Base-by-base conservation (phyloP, 2,113 vertebrate species). In the Rhodinocichla rosea region DNA sequence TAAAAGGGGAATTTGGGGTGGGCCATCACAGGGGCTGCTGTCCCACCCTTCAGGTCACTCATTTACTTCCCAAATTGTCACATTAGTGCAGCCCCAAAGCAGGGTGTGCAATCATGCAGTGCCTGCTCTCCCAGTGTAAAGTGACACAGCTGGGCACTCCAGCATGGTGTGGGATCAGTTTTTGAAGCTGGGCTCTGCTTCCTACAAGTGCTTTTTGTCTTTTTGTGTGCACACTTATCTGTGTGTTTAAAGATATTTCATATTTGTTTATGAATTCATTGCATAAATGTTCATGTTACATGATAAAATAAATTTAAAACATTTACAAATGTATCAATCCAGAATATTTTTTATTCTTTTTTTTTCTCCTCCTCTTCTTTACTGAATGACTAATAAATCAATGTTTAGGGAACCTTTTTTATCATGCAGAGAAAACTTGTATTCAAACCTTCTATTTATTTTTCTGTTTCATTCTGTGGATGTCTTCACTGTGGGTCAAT, bases 131-230 rank as follows among this genome's bases (percentile, higher is more conserved):
- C 52, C 63, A 27, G 22, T 5, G n/a, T n/a, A 21, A 44, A 64
- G 53, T 33, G 40, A 19, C 52, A 35, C 2, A 53, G 33, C 23
- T 85, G 30, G 69, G 24, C 5, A 6, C 6, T 11, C 32, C 37
- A 26, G 18, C 0, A 0, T 24, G 68, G 6, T 32, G 63, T 55
- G 67, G 73, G 4, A 7, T 28, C 42, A 42, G 5, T 20, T 80
- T 74, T 56, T 39, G 44, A 47, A 40, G 13, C 28, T 53, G 13
- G 1, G 35, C 14, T 86, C 30, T 67, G 18, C 15, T 75, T 73
- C 78, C 28, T 59, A 2, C 5, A n/a, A 39, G 9, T 49, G 26
- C 10, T 21, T 21, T 35, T 14, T 3, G 6, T 26, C 10, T 21
- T 21, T 35, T 14, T 3, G 6, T 26, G 10, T 50, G 23, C 9